A percentile compares a stretch with the other conserved stretches of the same genome.
Evolutionary conservation across 2,113 vertebrate species (phyloP).

Genomic region (Hemicordylus capensis): DNA sequence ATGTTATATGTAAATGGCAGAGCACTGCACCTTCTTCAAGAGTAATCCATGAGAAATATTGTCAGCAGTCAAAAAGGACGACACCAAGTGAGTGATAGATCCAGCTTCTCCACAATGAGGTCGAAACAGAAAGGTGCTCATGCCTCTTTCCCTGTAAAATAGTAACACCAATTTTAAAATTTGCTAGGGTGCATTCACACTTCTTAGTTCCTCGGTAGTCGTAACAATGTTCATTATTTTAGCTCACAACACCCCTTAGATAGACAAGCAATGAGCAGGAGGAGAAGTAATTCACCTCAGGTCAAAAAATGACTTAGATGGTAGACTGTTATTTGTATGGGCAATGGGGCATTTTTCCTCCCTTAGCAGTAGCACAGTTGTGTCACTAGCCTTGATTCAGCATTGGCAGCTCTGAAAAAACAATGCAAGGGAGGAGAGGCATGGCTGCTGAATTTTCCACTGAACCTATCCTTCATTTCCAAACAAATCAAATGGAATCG

Average conservation of each 20-base stretch:
- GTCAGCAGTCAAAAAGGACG: constrained; percentile 94
- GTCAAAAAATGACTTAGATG: background rate
- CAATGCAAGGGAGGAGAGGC: no score
- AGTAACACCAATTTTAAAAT: background rate
- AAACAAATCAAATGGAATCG: background rate
- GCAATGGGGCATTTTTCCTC: background rate
- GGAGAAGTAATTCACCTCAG: background rate
- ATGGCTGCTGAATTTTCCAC: background rate
- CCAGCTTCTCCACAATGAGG: constrained; percentile 98
- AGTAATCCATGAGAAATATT: constrained; percentile 98
- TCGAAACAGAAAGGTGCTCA: constrained; percentile 95
- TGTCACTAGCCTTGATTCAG: background rate
- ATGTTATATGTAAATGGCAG: background rate
- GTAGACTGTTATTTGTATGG: background rate
- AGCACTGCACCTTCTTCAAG: constrained; percentile 89
- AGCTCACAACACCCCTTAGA: background rate
- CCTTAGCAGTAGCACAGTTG: background rate
- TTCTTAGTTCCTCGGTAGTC: background rate
- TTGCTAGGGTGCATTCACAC: no score
- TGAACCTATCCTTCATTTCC: background rate
- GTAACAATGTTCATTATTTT: background rate
- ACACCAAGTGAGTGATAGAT: constrained; percentile 97
- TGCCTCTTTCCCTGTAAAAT: constrained; percentile 85
- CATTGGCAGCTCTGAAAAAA: background rate
- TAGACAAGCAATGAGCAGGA: background rate